phyloP scores from a whole-genome alignment of 2,888 invertebrate genomes.

The Glaucopsyche alexis region DNA sequence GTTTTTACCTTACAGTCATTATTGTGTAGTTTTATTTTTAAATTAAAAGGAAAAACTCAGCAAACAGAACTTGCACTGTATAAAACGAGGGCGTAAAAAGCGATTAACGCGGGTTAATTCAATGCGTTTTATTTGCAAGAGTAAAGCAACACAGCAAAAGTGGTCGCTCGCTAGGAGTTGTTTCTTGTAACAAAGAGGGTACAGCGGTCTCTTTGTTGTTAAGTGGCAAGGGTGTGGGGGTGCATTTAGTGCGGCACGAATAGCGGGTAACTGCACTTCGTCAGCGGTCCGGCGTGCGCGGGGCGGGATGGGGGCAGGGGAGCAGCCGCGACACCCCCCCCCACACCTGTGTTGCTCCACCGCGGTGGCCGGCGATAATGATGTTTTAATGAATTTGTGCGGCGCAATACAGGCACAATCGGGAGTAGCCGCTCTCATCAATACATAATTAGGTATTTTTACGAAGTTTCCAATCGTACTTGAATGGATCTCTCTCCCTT shows the following conservation, averaged over 20 bases:
- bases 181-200: constrained; percentile 77
- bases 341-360: constrained; percentile 37
- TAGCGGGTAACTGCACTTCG: constrained; percentile 77
- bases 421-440: constrained; percentile 1
- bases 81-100: constrained; percentile 29
- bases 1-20: neutral
- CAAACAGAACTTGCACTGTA: neutral
- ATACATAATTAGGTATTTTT: neutral
- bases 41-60: constrained; percentile 3
- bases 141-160: constrained; percentile 62
- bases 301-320: neutral
- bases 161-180: constrained; percentile 65
- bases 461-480: neutral
- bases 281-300: constrained; percentile 60
- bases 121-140: constrained; percentile 55
- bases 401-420: constrained; percentile 10
- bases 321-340: neutral
- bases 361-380: constrained; percentile 34
- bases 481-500: neutral
- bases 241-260: constrained; percentile 72
- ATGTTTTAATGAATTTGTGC: constrained; percentile 26
- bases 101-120: constrained; percentile 44
- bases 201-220: constrained; percentile 77
- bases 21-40: constrained; percentile 9
- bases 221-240: constrained; percentile 64